Evolutionary conservation across 1,140 invertebrate genomes (phyloP), one percentile per base, ranked within the genome.

Genomic region (Tetranychus cinnabarinus): DNA sequence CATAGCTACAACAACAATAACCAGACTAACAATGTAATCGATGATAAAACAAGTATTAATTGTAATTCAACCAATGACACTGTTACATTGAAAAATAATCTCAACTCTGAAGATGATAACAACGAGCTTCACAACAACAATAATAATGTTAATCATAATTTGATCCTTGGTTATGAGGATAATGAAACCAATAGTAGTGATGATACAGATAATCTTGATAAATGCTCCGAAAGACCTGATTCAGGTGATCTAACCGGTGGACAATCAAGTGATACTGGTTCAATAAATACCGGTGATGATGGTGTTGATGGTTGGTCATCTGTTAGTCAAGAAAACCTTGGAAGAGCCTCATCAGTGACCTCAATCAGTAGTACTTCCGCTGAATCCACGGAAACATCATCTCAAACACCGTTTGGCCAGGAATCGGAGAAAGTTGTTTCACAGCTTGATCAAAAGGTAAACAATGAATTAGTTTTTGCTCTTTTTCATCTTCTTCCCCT

Each of bases 381-480:
- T n/a, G 33, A 33, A 15, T 56, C 55, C 2, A 36, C 35, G 15
- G 55, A 56, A 36, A 56, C 55, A 35, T 56, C 55, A 15, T 31
- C 35, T 15, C 34, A 56, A 56, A 36, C 55, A 15, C 5, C 8
- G 37, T 15, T 36, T 39, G 34, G 34, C 37, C 34, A n/a, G 35
- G 55, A 15, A 56, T 15, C 55, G 55, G 37, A n/a, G 13, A 35
- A 31, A 58, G 33, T 31, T n/a, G 50, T 52, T 31, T 60, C 59
- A 15, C 59, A 60, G 35, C 35, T 60, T 8, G 59, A 60, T 52
- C 59, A 52, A 52, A 60, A 60, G 47, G 59, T 59, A 33, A 52
- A 52, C 31, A 33, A 31, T 50, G 48, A 50, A 33, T 52, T n/a
- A 15, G 46, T 47, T 12, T 47, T 12, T 47, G 2, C 23, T 12